Base-by-base conservation (phyloP, 2,113 vertebrate species). In the Neolamprologus kungweensis region DNA sequence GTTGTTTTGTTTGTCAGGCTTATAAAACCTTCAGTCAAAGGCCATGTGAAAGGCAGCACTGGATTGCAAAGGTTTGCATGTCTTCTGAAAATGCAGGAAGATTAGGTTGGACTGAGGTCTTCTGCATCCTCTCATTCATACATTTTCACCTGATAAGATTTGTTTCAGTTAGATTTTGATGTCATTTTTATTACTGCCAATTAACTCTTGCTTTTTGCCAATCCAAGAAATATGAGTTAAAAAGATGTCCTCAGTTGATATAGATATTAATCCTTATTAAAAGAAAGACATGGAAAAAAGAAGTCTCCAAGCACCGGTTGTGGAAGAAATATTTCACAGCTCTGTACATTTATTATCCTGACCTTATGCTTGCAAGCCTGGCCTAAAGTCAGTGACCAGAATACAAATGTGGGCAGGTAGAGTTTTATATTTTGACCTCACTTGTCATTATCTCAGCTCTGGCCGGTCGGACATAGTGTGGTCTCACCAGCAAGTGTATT, bases 351-450 rank as follows among this genome's bases (percentile, higher is more conserved):
- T 81, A 89, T 94, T 91, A 87, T 54, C 57, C 51, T 81, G 87
- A 68, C 79, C 81, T 85, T 33, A 87, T 83, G 33, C 83, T 50
- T 86, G 17, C 54, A 84, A 85, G 90, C 79, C 65, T 85, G 33
- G 65, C 65, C 73, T 83, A 3, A 5, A 80, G 60, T 82, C 40
- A 80, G 87, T 83, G 91, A 92, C 68, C 87, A 80, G 94, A 96
- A 95, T 96, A 91, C 91, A 88, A 94, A 92, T 95, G 88, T 51
- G 13, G 10, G 8, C 86, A 84, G 85, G 87, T 85, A 86, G 78
- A 55, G 82, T 81, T 94, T 85, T 53, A 90, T 93, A 80, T 73
- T 90, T 85, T 91, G 90, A 95, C 95, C 95, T 92, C 83, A 47
- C 40, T 71, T 94, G 93, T 95, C 93, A 93, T 91, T 91, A 94